Conservation (phyloP, 2,888 invertebrate species). For the Litoditis marina region DNA sequence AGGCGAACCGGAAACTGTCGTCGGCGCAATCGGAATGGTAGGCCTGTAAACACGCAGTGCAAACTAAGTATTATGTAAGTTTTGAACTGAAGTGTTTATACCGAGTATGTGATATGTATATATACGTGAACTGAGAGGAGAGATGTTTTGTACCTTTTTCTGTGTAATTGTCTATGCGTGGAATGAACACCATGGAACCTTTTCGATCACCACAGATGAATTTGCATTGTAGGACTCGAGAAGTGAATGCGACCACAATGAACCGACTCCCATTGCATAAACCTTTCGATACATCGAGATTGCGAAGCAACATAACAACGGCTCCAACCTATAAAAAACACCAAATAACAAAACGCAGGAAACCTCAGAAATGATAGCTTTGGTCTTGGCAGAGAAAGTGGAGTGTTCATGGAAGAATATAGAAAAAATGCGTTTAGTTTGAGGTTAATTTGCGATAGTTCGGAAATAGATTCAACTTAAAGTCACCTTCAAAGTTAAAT, state of each 20-base stretch:
- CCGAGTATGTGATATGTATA: too few species aligned
- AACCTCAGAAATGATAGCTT: too few species aligned
- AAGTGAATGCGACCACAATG: background rate
- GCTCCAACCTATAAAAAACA: background rate
- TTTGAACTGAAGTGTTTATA: too few species aligned
- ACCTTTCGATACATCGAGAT: background rate
- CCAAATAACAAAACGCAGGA: too few species aligned
- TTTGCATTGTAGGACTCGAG: background rate
- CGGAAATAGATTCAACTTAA: too few species aligned
- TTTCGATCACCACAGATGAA: slow-evolving; percentile 7
- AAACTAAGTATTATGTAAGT: too few species aligned
- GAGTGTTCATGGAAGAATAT: too few species aligned
- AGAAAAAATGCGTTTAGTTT: too few species aligned
- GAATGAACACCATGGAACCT: slow-evolving; percentile 1
- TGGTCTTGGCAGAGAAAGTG: too few species aligned
- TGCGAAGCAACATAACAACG: slow-evolving; percentile 4
- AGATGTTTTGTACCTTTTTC: background rate
- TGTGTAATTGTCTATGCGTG: slow-evolving; percentile 1
- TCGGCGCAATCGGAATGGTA: background rate
- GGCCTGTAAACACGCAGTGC: background rate
- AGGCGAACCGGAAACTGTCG: slow-evolving; percentile 14
- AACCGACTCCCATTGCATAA: slow-evolving; percentile 3
- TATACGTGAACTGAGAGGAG: too few species aligned
- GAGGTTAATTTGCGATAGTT: too few species aligned
- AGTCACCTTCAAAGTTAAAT: too few species aligned